A percentile compares a stretch with the other conserved stretches of the same genome.
Evolutionary conservation across 2,888 invertebrate species (phyloP).

Genomic region (Pandemis cinnamomeana): DNA sequence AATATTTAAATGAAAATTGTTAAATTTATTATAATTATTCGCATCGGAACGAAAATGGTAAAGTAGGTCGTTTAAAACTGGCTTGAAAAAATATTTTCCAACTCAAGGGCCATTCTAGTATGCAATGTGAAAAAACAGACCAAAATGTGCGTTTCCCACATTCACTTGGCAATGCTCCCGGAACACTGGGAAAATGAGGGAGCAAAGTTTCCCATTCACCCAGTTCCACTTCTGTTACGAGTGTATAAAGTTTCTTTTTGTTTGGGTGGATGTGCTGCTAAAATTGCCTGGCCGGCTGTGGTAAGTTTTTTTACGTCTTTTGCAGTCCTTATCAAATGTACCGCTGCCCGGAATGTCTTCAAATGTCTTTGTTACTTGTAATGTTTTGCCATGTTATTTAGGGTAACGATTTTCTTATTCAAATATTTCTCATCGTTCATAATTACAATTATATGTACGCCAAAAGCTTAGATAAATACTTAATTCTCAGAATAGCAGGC

Average conservation of each 20-base stretch:
- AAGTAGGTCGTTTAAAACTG: slow-evolving; percentile 40
- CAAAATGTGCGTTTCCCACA: slow-evolving; percentile 66
- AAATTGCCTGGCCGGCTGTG: slow-evolving; percentile 44
- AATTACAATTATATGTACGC: neutral
- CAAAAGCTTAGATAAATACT: neutral
- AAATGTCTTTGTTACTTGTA: slow-evolving; percentile 43
- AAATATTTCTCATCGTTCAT: neutral
- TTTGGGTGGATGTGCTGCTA: neutral
- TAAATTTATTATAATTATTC: neutral
- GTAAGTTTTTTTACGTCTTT: slow-evolving; percentile 49
- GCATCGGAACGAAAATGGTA: slow-evolving; percentile 26
- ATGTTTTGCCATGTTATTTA: slow-evolving; percentile 12
- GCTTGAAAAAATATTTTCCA: slow-evolving; percentile 40
- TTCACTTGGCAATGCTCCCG: slow-evolving; percentile 60
- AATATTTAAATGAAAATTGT: neutral
- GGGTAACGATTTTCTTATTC: neutral
- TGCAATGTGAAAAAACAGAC: slow-evolving; percentile 64
- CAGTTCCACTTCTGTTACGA: slow-evolving; percentile 17
- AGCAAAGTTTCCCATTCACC: slow-evolving; percentile 15
- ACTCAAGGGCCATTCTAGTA: slow-evolving; percentile 58
- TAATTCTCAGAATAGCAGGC: neutral
- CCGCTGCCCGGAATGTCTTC: slow-evolving; percentile 49
- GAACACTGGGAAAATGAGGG: slow-evolving; percentile 35
- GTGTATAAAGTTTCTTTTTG: neutral
- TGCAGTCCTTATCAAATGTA: slow-evolving; percentile 54